phyloP scores from a whole-genome alignment of 2,113 vertebrate species.

The Aphyosemion australe region DNA sequence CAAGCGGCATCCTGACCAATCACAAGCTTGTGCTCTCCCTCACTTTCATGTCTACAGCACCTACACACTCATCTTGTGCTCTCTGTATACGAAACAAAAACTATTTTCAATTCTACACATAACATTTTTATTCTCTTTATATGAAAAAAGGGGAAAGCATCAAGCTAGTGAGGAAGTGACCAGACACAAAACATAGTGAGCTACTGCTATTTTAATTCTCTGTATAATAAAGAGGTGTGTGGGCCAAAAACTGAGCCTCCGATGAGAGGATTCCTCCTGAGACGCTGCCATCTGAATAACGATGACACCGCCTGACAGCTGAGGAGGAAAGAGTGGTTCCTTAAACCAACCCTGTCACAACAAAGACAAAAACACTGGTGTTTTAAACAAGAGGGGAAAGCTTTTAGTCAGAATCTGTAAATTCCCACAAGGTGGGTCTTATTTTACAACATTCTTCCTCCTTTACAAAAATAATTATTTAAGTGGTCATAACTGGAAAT shows the following conservation, averaged over 20 bases:
- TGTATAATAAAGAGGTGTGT: conserved; percentile 38
- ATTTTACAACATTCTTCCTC: neutral
- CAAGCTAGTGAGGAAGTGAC: conserved; percentile 31
- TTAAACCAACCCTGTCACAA: conserved; percentile 47
- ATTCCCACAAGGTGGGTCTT: conserved; percentile 42
- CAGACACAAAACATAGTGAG: conserved; percentile 35
- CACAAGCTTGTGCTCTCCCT: too few species aligned
- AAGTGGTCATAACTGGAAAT: conserved; percentile 15
- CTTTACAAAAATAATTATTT: neutral
- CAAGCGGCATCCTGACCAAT: too few species aligned
- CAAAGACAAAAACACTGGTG: conserved; percentile 35
- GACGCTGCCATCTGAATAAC: conserved; percentile 52
- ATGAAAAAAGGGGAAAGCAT: neutral
- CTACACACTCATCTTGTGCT: too few species aligned
- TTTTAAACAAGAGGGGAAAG: conserved; percentile 36
- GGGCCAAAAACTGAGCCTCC: conserved; percentile 33
- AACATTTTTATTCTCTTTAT: too few species aligned
- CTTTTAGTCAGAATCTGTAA: conserved; percentile 46
- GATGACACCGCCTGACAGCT: conserved; percentile 50
- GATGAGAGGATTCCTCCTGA: conserved; percentile 47
- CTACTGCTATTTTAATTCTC: conserved; percentile 38
- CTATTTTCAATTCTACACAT: neutral
- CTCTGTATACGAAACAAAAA: neutral
- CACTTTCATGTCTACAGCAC: too few species aligned
- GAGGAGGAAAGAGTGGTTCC: conserved; percentile 45